Base-by-base conservation (phyloP, 2,797 vertebrate species). In the Chelonia mydas region DNA sequence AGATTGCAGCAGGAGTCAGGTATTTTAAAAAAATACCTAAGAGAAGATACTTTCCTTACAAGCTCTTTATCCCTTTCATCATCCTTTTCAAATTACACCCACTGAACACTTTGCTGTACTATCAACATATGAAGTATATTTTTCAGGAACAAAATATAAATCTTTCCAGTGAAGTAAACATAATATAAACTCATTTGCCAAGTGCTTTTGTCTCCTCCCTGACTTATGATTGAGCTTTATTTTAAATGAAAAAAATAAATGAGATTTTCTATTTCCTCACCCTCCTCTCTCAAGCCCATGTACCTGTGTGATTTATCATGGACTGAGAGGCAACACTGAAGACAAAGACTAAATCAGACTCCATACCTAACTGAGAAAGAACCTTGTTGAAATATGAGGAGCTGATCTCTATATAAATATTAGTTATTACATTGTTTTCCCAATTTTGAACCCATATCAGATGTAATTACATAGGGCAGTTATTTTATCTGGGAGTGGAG, bases 181-280 rank as follows among this genome's bases (percentile, higher is more conserved):
- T 33, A 50, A 68, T 3, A 55, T 41, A n/a, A 89, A 91, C 6
- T 47, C 8, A 89, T 59, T 88, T 57, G 45, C 28, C 11, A 76
- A 0, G 0, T 57, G 41, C 25, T 59, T 4, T 81, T 80, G 81
- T 37, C 51, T 76, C 31, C 54, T 33, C 16, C 31, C 51, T 86
- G 41, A 83, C 28, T 27, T 83, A 55, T 11, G 17, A 54, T n/a
- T 7, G 87, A 68, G n/a, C 33, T 37, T 33, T 33, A 61, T 59
- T 33, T 33, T 5, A 33, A 61, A 61, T 61, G 59, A 41, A 61
- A 33, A 4, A 61, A 33, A 61, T 31, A 61, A 65, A 65, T 65
- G 61, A 65, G 33, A 65, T n/a, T 37, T 68, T 68, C 61, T 68
- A 17, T 19, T 68, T 37, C 9, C n/a, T 37, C 17, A 68, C 5